Conservation (phyloP, 2,113 vertebrate species). For the Cathartes aura region DNA sequence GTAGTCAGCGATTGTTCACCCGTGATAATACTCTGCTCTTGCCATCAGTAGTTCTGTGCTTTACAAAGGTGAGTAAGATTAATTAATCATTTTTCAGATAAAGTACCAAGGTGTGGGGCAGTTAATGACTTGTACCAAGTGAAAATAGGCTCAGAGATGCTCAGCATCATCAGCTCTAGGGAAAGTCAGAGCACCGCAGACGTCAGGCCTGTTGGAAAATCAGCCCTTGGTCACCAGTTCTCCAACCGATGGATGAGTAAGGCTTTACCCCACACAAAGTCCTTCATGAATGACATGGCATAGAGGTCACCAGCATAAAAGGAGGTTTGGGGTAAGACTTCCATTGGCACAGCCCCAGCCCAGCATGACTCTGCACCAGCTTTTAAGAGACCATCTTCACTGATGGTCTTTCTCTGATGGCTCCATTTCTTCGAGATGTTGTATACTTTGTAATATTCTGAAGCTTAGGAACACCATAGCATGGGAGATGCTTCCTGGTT, state of each 20-base stretch:
- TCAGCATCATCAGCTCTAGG: neutral
- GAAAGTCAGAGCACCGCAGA: neutral
- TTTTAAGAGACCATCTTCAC: neutral
- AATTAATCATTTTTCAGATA: conserved; percentile 18
- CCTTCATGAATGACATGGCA: neutral
- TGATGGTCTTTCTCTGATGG: neutral
- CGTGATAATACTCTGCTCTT: neutral
- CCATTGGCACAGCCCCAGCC: neutral
- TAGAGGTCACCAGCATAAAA: neutral
- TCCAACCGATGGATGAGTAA: neutral
- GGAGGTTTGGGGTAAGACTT: neutral
- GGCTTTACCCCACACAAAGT: neutral
- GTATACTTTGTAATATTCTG: neutral
- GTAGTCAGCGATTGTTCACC: conserved; percentile 47
- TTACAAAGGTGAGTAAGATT: conserved; percentile 6
- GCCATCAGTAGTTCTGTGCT: neutral
- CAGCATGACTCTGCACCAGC: accelerated
- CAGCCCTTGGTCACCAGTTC: neutral
- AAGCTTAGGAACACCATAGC: neutral
- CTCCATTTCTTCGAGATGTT: neutral
- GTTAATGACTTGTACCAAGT: neutral
- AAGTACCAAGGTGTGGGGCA: neutral
- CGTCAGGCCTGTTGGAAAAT: neutral
- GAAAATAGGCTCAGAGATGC: neutral
- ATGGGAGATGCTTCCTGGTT: neutral